phyloP scores from a whole-genome alignment of 1,140 invertebrate genomes.

The Nebria ingens region DNA sequence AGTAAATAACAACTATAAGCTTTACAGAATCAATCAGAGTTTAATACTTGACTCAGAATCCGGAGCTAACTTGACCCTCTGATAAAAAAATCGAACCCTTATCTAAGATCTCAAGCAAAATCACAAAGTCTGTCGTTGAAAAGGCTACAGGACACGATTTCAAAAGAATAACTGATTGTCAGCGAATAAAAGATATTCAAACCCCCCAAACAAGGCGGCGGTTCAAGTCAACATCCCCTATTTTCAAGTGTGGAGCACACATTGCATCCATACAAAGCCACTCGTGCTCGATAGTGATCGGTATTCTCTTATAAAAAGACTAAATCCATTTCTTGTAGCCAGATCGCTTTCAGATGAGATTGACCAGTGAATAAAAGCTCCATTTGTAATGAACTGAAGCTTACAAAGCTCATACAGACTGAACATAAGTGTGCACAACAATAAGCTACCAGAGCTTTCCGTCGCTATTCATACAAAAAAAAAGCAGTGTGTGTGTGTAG shows the following conservation, averaged over 20 bases:
- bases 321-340: conserved; percentile 32
- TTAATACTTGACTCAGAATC: conserved; percentile 16
- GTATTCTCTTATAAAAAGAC: conserved; percentile 30
- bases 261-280: conserved; percentile 10
- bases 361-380: conserved; percentile 33
- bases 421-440: conserved; percentile 18
- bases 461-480: conserved; percentile 7
- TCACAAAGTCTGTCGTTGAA: conserved; percentile 27
- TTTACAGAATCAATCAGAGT: conserved; percentile 1
- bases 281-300: conserved; percentile 23
- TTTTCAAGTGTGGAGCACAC: background rate
- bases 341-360: conserved; percentile 34
- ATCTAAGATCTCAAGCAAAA: conserved; percentile 26
- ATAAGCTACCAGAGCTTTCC: conserved; percentile 14
- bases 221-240: background rate
- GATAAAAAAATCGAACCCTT: conserved; percentile 23
- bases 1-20: background rate
- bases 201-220: conserved; percentile 16
- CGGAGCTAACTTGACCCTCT: conserved; percentile 18
- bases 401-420: conserved; percentile 20
- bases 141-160: conserved; percentile 28
- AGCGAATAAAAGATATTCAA: conserved; percentile 23
- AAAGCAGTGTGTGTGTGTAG: background rate
- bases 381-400: conserved; percentile 34
- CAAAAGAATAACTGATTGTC: conserved; percentile 29